Evolutionary conservation across 2,888 invertebrate species (phyloP).

Genomic region (Aporophyla nigra): DNA sequence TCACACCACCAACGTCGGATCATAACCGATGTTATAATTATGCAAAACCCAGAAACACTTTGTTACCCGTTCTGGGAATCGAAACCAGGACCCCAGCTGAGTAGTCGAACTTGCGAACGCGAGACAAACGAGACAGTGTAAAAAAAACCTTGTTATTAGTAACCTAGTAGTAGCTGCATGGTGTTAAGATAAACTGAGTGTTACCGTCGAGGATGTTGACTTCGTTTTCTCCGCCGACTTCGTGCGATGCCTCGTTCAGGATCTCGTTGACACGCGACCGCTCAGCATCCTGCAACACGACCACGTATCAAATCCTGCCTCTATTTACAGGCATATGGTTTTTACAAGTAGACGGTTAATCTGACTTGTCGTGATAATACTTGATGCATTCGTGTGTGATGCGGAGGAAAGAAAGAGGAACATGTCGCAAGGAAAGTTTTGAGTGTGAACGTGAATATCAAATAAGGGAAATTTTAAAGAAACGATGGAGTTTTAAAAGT

Average conservation of each 20-base stretch:
- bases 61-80: neutral
- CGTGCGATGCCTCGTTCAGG: constrained; percentile 73
- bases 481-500: neutral
- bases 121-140: neutral
- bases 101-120: neutral
- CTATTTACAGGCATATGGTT: neutral
- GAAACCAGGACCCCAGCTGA: neutral
- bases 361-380: neutral
- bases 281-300: constrained; percentile 79
- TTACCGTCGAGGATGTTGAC: constrained; percentile 80
- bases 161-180: neutral
- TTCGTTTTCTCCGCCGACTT: constrained; percentile 75
- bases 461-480: neutral
- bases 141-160: neutral
- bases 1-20: neutral
- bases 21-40: neutral
- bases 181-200: constrained; percentile 3
- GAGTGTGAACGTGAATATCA: neutral
- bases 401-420: neutral
- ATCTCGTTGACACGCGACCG: constrained; percentile 82
- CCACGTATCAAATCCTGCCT: neutral
- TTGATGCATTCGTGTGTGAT: neutral
- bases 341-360: neutral
- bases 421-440: neutral
- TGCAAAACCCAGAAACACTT: neutral